Percentiles rank a stretch among this genome's conserved stretches.
Evolutionary conservation across 2,113 vertebrate species (phyloP).

Genomic region (Poeciliopsis occidentalis): DNA sequence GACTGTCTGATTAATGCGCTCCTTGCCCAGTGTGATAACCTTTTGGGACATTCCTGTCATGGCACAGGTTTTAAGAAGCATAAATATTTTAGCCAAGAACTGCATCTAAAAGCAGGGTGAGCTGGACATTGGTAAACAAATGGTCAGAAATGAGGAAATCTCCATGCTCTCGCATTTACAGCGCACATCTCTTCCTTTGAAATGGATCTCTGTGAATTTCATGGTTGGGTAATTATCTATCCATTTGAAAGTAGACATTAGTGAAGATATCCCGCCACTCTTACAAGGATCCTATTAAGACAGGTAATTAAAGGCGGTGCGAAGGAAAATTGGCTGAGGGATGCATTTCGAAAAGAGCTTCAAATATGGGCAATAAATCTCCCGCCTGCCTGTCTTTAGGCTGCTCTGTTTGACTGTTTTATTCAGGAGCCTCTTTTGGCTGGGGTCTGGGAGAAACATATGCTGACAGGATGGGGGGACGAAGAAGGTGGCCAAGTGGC

Average conservation of each 20-base stretch:
- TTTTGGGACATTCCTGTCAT: too few relatives aligned
- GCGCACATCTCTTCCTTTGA: slow-evolving; percentile 17
- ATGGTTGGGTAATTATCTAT: slow-evolving; percentile 65
- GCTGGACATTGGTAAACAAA: slow-evolving; percentile 52
- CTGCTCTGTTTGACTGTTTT: slow-evolving; percentile 60
- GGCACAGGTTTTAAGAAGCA: too few relatives aligned
- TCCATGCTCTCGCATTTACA: not conserved
- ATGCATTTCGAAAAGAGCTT: slow-evolving; percentile 55
- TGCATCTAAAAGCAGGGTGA: slow-evolving; percentile 56
- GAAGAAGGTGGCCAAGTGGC: slow-evolving; percentile 62
- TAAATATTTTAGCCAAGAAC: not conserved
- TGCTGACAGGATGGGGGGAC: slow-evolving; percentile 70
- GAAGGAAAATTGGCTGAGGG: slow-evolving; percentile 66
- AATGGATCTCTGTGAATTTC: slow-evolving; percentile 50
- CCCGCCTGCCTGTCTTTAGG: slow-evolving; percentile 60
- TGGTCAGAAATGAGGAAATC: slow-evolving; percentile 2
- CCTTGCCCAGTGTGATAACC: too few relatives aligned
- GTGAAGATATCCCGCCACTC: slow-evolving; percentile 67
- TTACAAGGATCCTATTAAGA: slow-evolving; percentile 69
- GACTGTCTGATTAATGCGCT: too few relatives aligned
- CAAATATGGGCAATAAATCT: slow-evolving; percentile 67
- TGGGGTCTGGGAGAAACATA: slow-evolving; percentile 67
- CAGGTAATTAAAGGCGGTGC: slow-evolving; percentile 72
- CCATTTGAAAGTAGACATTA: slow-evolving; percentile 66
- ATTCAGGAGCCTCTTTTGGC: slow-evolving; percentile 69